Conservation (phyloP, 1,140 invertebrate species). For the Drosophila ohnishii region DNA sequence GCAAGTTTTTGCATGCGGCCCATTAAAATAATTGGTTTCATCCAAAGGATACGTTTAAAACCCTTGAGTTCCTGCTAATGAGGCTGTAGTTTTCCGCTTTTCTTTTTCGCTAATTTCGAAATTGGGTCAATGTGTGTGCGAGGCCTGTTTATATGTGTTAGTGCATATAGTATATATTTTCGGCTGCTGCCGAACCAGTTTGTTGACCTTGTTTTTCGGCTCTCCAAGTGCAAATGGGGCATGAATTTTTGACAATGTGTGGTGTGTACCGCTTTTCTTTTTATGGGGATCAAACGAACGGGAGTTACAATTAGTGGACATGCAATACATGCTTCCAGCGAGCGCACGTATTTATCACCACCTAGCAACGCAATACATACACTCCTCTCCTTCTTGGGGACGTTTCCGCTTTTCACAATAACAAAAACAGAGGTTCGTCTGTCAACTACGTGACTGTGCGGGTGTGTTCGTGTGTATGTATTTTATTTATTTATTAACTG, state of each 20-base stretch:
- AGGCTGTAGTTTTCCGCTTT: conserved; percentile 30
- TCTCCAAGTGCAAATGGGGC: conserved; percentile 71
- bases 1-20: conserved; percentile 50
- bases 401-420: conserved; percentile 46
- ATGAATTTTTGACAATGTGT: conserved; percentile 75
- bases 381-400: conserved; percentile 35
- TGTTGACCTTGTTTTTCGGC: conserved; percentile 73
- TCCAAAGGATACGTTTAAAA: not conserved
- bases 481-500: conserved; percentile 34
- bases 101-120: conserved; percentile 60
- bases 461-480: conserved; percentile 7
- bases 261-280: conserved; percentile 50
- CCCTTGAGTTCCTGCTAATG: conserved; percentile 6
- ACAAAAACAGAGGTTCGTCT: conserved; percentile 17
- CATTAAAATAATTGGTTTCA: conserved; percentile 6
- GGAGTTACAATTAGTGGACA: conserved; percentile 35
- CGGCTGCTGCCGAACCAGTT: conserved; percentile 66
- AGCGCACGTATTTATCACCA: conserved; percentile 24
- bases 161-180: conserved; percentile 31
- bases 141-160: conserved; percentile 26
- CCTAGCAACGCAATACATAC: conserved; percentile 41
- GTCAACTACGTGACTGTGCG: conserved; percentile 3
- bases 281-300: conserved; percentile 41
- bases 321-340: conserved; percentile 27
- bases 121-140: conserved; percentile 73